Conservation (phyloP, 2,797 vertebrate genomes). For the Cyclopterus lumpus region DNA sequence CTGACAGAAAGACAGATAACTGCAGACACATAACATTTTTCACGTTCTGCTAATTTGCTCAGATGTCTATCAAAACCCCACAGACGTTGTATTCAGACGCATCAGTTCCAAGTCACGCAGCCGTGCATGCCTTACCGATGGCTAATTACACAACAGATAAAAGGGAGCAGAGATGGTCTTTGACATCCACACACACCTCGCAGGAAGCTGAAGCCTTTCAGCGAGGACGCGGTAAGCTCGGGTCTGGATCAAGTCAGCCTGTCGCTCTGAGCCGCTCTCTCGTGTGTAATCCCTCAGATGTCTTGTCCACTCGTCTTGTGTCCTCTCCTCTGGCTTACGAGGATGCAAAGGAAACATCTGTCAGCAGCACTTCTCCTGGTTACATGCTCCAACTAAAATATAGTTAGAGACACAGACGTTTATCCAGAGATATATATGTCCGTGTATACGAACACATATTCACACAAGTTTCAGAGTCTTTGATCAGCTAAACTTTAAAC, state of each 20-base stretch:
- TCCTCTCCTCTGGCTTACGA: conserved; percentile 24
- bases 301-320: conserved; percentile 2
- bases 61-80: conserved; percentile 71
- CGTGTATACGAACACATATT: neutral
- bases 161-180: conserved; percentile 68
- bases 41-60: conserved; percentile 63
- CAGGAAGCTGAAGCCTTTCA: conserved; percentile 65
- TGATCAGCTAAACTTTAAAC: conserved; percentile 62
- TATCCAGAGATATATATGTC: neutral
- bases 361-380: neutral
- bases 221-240: conserved; percentile 27
- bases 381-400: conserved; percentile 6
- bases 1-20: conserved; percentile 19
- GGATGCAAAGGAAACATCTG: conserved; percentile 35
- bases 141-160: conserved; percentile 80
- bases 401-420: neutral
- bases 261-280: conserved; percentile 24
- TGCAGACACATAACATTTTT: conserved; percentile 44
- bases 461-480: conserved; percentile 33
- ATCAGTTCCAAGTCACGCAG: conserved; percentile 58
- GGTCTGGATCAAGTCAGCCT: conserved; percentile 36
- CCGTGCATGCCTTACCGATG: conserved; percentile 50
- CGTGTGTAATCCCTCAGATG: conserved; percentile 38
- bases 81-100: conserved; percentile 73
- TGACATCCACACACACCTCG: conserved; percentile 71